phyloP scores from a whole-genome alignment of 1,140 invertebrate species.

The Olivierus martensii region DNA sequence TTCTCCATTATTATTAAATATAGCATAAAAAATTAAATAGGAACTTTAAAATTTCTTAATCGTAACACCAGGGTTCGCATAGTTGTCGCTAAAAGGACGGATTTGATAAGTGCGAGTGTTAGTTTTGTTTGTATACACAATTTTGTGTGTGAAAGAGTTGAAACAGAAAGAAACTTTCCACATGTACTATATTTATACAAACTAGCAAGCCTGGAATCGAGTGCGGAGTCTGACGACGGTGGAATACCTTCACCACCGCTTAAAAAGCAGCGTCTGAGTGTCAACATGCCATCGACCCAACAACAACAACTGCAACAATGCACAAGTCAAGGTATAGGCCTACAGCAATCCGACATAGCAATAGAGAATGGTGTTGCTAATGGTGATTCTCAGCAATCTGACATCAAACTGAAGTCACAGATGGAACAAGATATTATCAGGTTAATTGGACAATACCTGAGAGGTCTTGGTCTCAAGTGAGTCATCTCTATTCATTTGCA shows the following conservation, averaged over 20 bases:
- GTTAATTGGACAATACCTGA: conserved; percentile 33
- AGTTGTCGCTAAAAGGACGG: no score
- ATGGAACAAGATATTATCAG: conserved; percentile 32
- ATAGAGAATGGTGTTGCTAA: conserved; percentile 29
- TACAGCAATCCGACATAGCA: no score
- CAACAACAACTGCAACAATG: conserved; percentile 22
- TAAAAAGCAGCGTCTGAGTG: conserved; percentile 58
- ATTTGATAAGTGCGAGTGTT: no score
- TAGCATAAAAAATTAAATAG: no score
- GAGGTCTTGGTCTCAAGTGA: conserved; percentile 33
- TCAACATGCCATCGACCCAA: neutral
- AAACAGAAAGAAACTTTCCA: neutral
- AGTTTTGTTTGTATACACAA: no score
- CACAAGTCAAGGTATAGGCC: conserved; percentile 5
- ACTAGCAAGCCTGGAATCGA: conserved; percentile 76
- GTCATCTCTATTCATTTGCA: no score
- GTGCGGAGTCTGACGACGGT: conserved; percentile 78
- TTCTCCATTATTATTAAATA: no score
- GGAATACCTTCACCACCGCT: conserved; percentile 76
- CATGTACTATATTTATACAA: conserved; percentile 36
- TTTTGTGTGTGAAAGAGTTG: no score
- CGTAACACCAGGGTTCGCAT: no score
- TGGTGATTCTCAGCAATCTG: conserved; percentile 1
- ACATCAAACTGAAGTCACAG: neutral
- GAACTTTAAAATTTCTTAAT: no score